Base-by-base conservation (phyloP, 92 coral and sea anemone genomes). In the Palythoa grandiflora region DNA sequence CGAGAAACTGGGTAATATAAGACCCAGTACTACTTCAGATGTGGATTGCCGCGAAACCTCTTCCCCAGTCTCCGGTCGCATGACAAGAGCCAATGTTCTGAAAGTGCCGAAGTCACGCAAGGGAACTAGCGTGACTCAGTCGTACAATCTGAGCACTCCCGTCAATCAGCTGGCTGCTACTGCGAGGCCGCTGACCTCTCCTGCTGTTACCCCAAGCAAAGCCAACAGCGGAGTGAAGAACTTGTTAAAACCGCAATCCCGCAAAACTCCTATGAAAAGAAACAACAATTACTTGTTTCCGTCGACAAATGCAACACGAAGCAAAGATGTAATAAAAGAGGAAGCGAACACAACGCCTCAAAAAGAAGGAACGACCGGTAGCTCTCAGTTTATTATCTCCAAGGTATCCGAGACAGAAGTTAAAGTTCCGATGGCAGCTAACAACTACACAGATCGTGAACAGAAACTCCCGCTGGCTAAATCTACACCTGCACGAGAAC, bases 21-120 rank as follows among this genome's bases (percentile, higher is more conserved):
- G 90, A 51, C 87, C 90, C 10, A 81, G 14, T 35, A 79, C 90
- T 37, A 87, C 75, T 54, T 66, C 90, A 20, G 75, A 65, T 3
- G 5, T 53, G 12, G 36, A 1, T 20, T 48, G 61, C 20, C 86
- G 55, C 39, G 61, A 50, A 81, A 44, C 75, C 17, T n/a, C 53
- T 12, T 65, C 86, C 48, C 73, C 86, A 20, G 28, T 28, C 28
- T 0, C 28, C 28, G 59, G 59, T 17, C 74, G 44, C 7, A 21
- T 75, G 77, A 55, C 89, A 77, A 76, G 89, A 39, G 77, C 71
- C 85, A 75, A 50, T 44, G 55, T 60, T 19, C 59, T 47, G 19
- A 81, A 81, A 59, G 75, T 21, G 48, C 71, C 86, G 66, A 71
- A 47, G 59, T 38, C 59, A 20, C 86, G 74, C 19, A 81, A 65